Conservation (phyloP, 2,113 vertebrate genomes). For the Sylvia atricapilla region DNA sequence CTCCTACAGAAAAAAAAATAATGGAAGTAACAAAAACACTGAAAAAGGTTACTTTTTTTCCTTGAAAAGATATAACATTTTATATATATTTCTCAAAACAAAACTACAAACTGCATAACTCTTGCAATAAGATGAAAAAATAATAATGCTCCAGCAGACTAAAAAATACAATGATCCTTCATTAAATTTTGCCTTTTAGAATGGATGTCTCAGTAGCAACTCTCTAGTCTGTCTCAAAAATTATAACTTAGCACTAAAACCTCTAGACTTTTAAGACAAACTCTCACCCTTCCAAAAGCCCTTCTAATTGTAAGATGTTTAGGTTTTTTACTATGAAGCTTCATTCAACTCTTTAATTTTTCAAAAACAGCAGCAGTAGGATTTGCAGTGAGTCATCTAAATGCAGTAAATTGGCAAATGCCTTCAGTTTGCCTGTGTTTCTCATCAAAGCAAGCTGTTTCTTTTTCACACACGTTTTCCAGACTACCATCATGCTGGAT, state of each 20-base stretch:
- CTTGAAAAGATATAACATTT: not conserved
- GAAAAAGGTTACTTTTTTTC: not conserved
- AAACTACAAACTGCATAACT: not conserved
- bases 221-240: not conserved
- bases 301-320: not conserved
- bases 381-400: not conserved
- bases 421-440: not conserved
- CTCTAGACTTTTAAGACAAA: not conserved
- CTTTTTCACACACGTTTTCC: not conserved
- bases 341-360: not conserved
- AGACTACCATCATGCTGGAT: not conserved
- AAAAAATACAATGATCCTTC: not conserved
- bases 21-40: not conserved
- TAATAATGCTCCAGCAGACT: not conserved
- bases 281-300: not conserved
- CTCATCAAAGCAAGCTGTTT: not conserved
- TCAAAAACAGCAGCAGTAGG: not conserved
- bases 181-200: not conserved
- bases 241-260: not conserved
- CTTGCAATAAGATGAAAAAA: not conserved
- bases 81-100: not conserved
- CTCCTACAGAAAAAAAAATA: not conserved
- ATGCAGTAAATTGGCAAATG: not conserved
- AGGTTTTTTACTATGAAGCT: not conserved
- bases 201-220: not conserved